Evolutionary conservation across 2,113 vertebrate species (phyloP).

Genomic region (Nothobranchius kuhntae): DNA sequence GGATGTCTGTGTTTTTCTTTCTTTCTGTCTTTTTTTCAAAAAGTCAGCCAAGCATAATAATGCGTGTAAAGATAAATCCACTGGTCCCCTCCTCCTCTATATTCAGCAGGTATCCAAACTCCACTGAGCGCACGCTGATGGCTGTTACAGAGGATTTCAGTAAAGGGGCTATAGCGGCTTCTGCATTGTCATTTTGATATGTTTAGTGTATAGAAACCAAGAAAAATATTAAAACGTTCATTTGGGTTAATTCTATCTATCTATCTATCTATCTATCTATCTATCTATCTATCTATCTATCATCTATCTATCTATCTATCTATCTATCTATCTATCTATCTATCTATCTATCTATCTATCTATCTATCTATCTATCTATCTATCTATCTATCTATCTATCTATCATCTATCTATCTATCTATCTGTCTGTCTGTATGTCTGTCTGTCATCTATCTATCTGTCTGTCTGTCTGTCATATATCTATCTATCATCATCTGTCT

Average conservation of each 20-base stretch:
- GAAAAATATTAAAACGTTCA: too few species aligned
- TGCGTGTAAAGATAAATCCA: conserved; percentile 71
- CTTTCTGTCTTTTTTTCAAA: conserved; percentile 18
- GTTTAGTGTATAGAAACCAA: too few species aligned
- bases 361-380: conserved; percentile 28
- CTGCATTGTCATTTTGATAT: too few species aligned
- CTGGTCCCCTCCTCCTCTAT: conserved; percentile 53
- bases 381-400: conserved; percentile 42
- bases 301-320: conserved; percentile 46
- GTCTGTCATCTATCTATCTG: too few species aligned
- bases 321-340: conserved; percentile 45
- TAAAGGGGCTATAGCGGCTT: conserved; percentile 35
- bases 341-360: conserved; percentile 30
- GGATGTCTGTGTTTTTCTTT: conserved; percentile 45
- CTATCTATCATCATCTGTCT: too few species aligned
- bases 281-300: conserved; percentile 37
- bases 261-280: conserved; percentile 26
- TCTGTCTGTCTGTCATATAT: conserved; percentile 4
- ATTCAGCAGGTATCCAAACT: conserved; percentile 60
- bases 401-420: conserved; percentile 28
- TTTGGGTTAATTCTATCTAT: too few species aligned
- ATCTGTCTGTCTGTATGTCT: too few species aligned
- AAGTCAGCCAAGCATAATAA: conserved; percentile 72
- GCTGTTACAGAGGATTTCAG: conserved; percentile 34
- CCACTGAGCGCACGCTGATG: conserved; percentile 39